Evolutionary conservation across 2,888 invertebrate species (phyloP).

Genomic region (Lithophane ornitopus): DNA sequence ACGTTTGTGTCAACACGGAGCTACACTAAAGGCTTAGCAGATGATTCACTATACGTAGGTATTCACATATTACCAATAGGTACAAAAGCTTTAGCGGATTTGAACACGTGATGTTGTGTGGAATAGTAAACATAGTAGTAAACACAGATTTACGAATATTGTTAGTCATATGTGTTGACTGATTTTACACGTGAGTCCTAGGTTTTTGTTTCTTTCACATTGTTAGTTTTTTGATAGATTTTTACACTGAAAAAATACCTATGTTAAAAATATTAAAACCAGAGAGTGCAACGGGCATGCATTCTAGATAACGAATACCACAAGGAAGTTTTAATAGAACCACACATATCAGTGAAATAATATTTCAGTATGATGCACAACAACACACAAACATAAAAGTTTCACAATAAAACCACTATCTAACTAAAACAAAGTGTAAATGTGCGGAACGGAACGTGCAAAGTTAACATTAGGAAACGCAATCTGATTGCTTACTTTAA

Average conservation of each 20-base stretch:
- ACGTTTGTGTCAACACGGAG: conserved; percentile 31
- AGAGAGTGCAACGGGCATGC: neutral
- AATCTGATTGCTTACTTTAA: conserved; percentile 33
- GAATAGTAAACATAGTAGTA: conserved; percentile 4
- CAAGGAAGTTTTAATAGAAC: conserved; percentile 3
- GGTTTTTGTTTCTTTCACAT: neutral
- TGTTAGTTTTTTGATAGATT: too few species aligned
- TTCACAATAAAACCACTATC: conserved; percentile 2
- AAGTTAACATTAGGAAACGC: conserved; percentile 28
- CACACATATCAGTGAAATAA: neutral
- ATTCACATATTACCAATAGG: conserved; percentile 8
- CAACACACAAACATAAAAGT: conserved; percentile 13
- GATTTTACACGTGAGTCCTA: neutral
- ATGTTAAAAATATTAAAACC: neutral
- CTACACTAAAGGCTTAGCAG: conserved; percentile 24
- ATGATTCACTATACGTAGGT: conserved; percentile 14
- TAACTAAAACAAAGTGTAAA: conserved; percentile 3
- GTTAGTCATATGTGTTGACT: neutral
- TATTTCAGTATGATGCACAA: neutral
- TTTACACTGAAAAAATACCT: neutral
- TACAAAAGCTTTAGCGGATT: conserved; percentile 23
- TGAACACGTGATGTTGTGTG: neutral
- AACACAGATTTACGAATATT: neutral
- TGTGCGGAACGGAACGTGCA: neutral
- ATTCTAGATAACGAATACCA: neutral